Conservation (phyloP, 2,888 invertebrate species). For the Xanthia icteritia region DNA sequence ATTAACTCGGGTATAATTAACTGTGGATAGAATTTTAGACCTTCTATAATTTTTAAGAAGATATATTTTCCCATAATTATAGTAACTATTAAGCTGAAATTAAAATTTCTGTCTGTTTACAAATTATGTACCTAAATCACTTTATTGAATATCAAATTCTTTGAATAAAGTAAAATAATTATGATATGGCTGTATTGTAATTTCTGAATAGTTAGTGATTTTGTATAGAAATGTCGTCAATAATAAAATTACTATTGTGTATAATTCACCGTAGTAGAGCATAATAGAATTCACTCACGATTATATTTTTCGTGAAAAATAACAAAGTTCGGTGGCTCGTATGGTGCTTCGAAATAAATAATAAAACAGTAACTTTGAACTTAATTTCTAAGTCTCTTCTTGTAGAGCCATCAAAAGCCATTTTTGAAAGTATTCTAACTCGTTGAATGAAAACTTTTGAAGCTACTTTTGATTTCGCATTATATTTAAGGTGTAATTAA, state of each 20-base stretch:
- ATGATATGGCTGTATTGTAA: neutral
- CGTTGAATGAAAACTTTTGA: constrained; percentile 55
- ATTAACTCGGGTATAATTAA: constrained; percentile 36
- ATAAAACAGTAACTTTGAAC: constrained; percentile 43
- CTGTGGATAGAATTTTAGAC: constrained; percentile 23
- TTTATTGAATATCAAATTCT: constrained; percentile 14
- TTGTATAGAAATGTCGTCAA: constrained; percentile 23
- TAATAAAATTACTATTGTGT: constrained; percentile 8
- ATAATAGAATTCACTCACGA: constrained; percentile 1
- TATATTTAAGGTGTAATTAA: constrained; percentile 47
- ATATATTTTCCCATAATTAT: constrained; percentile 38
- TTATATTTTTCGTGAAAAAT: constrained; percentile 4
- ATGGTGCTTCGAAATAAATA: constrained; percentile 29
- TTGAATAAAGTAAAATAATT: constrained; percentile 11
- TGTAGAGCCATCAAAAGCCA: constrained; percentile 34
- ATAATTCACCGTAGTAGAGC: neutral
- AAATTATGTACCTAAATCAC: constrained; percentile 1
- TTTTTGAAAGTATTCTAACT: constrained; percentile 47
- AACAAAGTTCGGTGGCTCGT: constrained; percentile 15
- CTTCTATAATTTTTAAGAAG: constrained; percentile 21
- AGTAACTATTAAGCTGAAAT: constrained; percentile 14
- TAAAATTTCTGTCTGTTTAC: neutral
- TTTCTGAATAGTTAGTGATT: constrained; percentile 22
- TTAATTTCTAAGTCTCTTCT: constrained; percentile 47
- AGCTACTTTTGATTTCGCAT: constrained; percentile 37